phyloP scores from a whole-genome alignment of 1,140 invertebrate species.

The Ectropis grisescens region DNA sequence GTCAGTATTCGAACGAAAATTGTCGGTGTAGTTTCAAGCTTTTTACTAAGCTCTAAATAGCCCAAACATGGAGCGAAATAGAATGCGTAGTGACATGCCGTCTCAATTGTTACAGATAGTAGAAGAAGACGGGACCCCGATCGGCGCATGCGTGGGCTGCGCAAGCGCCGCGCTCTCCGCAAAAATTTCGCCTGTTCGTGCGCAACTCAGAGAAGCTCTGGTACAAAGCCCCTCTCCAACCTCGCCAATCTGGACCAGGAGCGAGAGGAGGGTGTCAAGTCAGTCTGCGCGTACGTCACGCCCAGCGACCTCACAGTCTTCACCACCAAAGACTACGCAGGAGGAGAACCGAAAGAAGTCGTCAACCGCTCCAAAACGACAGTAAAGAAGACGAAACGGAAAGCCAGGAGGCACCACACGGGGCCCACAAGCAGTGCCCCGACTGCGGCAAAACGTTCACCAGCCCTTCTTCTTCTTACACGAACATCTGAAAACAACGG shows the following conservation, averaged over 20 bases:
- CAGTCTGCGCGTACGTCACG: conserved; percentile 36
- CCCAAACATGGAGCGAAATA: no score
- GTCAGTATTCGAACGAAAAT: no score
- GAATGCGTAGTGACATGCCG: conserved; percentile 30
- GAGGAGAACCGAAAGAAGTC: conserved; percentile 22
- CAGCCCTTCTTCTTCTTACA: conserved; percentile 50
- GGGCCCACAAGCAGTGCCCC: conserved; percentile 36
- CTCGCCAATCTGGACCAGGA: conserved; percentile 14
- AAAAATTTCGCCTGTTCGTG: conserved; percentile 34
- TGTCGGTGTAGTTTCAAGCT: no score
- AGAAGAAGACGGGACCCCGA: conserved; percentile 31
- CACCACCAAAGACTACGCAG: conserved; percentile 27
- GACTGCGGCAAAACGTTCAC: conserved; percentile 53
- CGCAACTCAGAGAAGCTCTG: conserved; percentile 30
- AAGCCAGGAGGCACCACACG: conserved; percentile 20
- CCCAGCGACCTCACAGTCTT: conserved; percentile 27
- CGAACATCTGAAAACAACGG: conserved; percentile 53
- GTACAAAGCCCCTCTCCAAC: conserved; percentile 26
- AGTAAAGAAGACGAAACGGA: conserved; percentile 16
- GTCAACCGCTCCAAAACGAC: conserved; percentile 26
- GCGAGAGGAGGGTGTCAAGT: conserved; percentile 13
- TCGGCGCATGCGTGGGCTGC: conserved; percentile 33
- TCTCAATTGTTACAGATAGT: conserved; percentile 42
- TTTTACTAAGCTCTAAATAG: no score
- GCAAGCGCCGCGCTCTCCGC: conserved; percentile 28